These are phyloP conservation scores for Olivierus martensii DNA, from an alignment of 1,140 invertebrate species.

Conservation along the genomic window DNA sequence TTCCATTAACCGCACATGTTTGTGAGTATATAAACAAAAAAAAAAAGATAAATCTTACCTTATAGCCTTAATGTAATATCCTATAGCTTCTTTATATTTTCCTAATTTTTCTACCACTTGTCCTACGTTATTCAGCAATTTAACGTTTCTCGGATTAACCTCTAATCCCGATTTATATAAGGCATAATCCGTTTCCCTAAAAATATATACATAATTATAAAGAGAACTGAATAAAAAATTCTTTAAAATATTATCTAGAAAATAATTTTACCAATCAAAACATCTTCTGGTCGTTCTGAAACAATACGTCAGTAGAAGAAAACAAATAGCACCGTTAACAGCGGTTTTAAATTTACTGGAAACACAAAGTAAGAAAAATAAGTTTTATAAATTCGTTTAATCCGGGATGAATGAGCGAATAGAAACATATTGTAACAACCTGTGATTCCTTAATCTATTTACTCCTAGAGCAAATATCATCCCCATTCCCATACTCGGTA, in stretches of 20 bases:
- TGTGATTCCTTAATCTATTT: slow-evolving; percentile 23
- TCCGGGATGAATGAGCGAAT: too few relatives aligned
- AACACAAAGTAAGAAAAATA: too few relatives aligned
- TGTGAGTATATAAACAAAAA: neutral
- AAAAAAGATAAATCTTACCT: neutral
- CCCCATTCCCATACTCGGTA: slow-evolving; percentile 74
- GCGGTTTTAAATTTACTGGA: too few relatives aligned
- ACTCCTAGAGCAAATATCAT: slow-evolving; percentile 54
- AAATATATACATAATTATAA: neutral
- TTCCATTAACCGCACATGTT: neutral
- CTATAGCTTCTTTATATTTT: neutral
- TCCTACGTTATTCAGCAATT: neutral
- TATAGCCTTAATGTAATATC: neutral
- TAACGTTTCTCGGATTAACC: neutral
- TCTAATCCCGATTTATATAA: neutral
- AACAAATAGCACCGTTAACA: too few relatives aligned
- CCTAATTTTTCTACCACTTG: neutral
- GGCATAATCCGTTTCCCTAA: neutral
- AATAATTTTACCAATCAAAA: too few relatives aligned
- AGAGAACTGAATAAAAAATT: too few relatives aligned
- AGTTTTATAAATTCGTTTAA: too few relatives aligned
- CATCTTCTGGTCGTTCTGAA: too few relatives aligned
- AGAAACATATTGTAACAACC: neutral
- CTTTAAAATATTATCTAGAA: too few relatives aligned
- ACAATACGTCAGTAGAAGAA: too few relatives aligned